phyloP scores from a whole-genome alignment of 2,113 vertebrate genomes.

The Thinocorus orbignyianus region DNA sequence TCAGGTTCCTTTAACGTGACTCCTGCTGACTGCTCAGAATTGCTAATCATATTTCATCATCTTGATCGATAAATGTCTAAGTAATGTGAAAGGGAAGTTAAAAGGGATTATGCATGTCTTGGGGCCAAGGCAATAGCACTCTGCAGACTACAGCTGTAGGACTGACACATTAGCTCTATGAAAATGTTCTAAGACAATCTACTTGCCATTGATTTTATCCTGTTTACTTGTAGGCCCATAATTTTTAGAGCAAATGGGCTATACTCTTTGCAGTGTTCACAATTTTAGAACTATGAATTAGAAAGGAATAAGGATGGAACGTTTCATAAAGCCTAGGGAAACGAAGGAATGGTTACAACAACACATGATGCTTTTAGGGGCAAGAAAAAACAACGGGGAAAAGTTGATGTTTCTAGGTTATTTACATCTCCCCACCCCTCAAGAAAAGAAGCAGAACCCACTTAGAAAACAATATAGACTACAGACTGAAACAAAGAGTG shows the following conservation, averaged over 20 bases:
- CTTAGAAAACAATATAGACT: not conserved
- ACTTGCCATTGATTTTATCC: not conserved
- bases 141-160: not conserved
- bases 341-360: not conserved
- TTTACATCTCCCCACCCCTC: not conserved
- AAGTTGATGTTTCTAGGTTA: not conserved
- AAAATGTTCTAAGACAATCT: not conserved
- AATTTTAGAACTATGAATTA: not conserved
- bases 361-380: not conserved
- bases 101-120: not conserved
- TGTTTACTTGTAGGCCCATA: not conserved
- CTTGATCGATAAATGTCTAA: not conserved
- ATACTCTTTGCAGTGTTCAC: not conserved
- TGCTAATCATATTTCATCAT: not conserved
- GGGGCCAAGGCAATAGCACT: not conserved
- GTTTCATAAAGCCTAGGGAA: not conserved
- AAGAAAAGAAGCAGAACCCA: not conserved
- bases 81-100: not conserved
- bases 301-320: not conserved
- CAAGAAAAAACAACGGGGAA: not conserved
- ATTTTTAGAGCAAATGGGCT: not conserved
- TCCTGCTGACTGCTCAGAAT: not conserved
- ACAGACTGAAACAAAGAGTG: not conserved
- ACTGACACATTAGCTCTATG: not conserved
- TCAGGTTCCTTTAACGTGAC: not conserved